Evolutionary conservation across 2,797 vertebrate species (phyloP).

Genomic region (Atherinosoma microstoma): DNA sequence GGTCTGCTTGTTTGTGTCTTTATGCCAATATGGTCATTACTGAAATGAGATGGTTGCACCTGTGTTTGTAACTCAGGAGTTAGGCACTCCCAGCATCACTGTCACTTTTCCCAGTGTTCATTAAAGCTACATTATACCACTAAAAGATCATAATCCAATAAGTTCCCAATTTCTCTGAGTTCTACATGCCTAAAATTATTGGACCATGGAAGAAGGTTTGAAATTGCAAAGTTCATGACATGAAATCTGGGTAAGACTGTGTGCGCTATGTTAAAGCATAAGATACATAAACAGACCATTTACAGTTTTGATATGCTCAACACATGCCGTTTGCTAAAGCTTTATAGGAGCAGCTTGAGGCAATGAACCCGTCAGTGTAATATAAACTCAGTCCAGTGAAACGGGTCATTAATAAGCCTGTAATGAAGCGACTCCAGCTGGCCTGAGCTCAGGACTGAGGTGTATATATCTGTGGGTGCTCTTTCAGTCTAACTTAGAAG

Average conservation of each 20-base stretch:
- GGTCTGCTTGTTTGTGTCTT: background rate
- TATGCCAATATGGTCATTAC: background rate
- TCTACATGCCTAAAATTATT: constrained; percentile 1
- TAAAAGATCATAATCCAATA: background rate
- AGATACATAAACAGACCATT: constrained; percentile 5
- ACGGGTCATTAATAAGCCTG: constrained; percentile 22
- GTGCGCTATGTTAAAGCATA: constrained; percentile 8
- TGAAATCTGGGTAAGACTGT: constrained; percentile 11
- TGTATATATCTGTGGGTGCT: constrained; percentile 12
- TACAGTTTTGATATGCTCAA: constrained; percentile 19
- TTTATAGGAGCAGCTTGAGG: constrained; percentile 10
- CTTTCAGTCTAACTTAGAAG: constrained; percentile 19
- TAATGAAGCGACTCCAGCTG: constrained; percentile 19
- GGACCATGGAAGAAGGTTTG: background rate
- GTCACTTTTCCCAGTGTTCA: background rate
- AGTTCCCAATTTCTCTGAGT: background rate
- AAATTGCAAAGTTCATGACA: constrained; percentile 2
- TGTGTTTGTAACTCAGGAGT: background rate
- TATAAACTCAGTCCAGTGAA: constrained; percentile 13
- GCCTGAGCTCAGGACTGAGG: background rate
- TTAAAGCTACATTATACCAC: background rate
- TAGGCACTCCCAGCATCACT: background rate
- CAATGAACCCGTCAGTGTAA: constrained; percentile 18
- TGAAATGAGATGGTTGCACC: background rate
- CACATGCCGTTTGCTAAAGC: background rate